phyloP scores from a whole-genome alignment of 2,113 vertebrate genomes.

The Paradoxurus hermaphroditus region DNA sequence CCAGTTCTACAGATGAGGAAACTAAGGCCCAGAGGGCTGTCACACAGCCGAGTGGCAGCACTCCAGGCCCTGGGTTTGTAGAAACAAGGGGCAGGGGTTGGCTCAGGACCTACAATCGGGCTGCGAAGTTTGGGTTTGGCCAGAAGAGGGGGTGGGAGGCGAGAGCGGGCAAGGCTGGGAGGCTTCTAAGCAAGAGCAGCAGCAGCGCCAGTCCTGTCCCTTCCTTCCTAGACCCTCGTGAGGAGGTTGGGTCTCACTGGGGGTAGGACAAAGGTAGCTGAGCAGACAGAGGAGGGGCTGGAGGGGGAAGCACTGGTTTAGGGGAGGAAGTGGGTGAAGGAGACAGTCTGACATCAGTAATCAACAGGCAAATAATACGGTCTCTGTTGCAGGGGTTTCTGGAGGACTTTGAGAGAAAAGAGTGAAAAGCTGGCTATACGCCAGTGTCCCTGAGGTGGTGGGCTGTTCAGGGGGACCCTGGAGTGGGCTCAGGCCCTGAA shows the following conservation, averaged over 20 bases:
- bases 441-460: background rate
- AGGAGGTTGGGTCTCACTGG: background rate
- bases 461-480: background rate
- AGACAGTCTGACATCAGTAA: background rate
- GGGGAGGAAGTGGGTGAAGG: slow-evolving; percentile 46
- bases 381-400: background rate
- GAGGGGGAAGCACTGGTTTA: background rate
- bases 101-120: background rate
- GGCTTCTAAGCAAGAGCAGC: background rate
- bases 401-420: background rate
- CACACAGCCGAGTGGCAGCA: background rate
- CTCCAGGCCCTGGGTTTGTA: background rate
- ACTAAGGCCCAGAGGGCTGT: background rate
- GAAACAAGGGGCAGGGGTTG: background rate
- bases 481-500: background rate
- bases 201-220: too few relatives aligned
- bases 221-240: background rate
- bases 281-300: background rate
- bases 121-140: background rate
- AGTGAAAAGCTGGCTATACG: background rate
- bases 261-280: background rate
- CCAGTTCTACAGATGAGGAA: background rate
- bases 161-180: background rate
- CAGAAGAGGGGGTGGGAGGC: background rate
- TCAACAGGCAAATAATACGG: background rate